Evolutionary conservation across 2,797 vertebrate species (phyloP).

Genomic region (Sebastes wilsoni): DNA sequence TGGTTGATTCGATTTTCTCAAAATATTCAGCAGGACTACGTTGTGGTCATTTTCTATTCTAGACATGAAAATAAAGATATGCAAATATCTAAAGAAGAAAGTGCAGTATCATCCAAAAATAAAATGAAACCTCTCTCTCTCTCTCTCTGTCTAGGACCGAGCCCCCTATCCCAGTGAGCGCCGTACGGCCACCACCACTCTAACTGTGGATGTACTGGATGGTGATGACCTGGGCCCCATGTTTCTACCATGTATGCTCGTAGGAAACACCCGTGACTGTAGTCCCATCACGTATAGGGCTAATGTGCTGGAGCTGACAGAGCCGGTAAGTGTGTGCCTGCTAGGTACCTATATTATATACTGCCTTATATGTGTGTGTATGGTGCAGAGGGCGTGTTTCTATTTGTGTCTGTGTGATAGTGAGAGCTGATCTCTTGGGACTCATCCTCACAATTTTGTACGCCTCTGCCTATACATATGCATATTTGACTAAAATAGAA

Average conservation of each 20-base stretch:
- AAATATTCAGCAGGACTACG: neutral
- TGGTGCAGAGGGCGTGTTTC: neutral
- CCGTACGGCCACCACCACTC: slow-evolving; percentile 91
- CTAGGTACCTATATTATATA: neutral
- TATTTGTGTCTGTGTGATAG: neutral
- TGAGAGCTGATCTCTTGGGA: neutral
- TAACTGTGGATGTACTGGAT: slow-evolving; percentile 94
- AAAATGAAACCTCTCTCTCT: neutral
- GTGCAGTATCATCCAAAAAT: neutral
- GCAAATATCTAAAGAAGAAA: neutral
- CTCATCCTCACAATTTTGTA: neutral
- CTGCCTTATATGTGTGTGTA: neutral
- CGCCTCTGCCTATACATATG: neutral
- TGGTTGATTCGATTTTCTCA: slow-evolving; percentile 3
- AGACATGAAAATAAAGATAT: neutral
- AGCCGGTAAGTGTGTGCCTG: slow-evolving; percentile 82
- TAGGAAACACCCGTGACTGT: slow-evolving; percentile 93
- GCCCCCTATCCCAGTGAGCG: slow-evolving; percentile 90
- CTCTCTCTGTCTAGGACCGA: slow-evolving; percentile 84
- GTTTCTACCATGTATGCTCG: slow-evolving; percentile 93
- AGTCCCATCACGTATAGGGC: slow-evolving; percentile 92
- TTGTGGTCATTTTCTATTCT: neutral
- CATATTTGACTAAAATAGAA: neutral
- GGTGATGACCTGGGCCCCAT: slow-evolving; percentile 96
- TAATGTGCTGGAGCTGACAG: slow-evolving; percentile 88